Evolutionary conservation across 2,888 invertebrate genomes (phyloP).

Genomic region (Loripinus fragilis): DNA sequence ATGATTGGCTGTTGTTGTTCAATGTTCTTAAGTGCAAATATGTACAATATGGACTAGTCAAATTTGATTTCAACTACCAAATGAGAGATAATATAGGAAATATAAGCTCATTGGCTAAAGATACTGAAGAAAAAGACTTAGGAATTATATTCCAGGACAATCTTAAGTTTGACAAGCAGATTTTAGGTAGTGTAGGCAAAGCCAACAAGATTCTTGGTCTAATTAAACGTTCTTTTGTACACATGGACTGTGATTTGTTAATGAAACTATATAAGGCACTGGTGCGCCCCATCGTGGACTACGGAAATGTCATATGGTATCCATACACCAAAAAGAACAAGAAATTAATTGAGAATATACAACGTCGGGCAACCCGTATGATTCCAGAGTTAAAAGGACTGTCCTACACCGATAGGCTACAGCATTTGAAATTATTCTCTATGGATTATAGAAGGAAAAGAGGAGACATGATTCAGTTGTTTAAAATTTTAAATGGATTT

Average conservation of each 20-base stretch:
- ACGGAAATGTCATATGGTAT: no score
- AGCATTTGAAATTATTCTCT: background rate
- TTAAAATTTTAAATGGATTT: background rate
- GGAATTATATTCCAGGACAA: constrained; percentile 9
- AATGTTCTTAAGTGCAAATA: constrained; percentile 17
- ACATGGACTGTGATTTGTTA: no score
- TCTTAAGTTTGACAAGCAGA: background rate
- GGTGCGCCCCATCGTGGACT: no score
- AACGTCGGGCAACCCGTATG: constrained; percentile 18
- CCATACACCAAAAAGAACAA: constrained; percentile 1
- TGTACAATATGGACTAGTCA: background rate
- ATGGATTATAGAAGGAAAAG: background rate
- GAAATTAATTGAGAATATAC: constrained; percentile 20
- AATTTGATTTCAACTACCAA: background rate
- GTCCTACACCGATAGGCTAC: background rate
- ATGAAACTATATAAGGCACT: no score
- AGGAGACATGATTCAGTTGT: background rate
- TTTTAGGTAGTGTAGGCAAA: no score
- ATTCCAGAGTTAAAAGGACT: background rate
- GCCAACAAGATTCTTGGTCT: constrained; percentile 29
- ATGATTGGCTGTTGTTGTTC: constrained; percentile 2
- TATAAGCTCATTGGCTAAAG: background rate
- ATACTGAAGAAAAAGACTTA: background rate
- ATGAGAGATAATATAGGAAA: constrained; percentile 1
- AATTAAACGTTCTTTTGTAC: background rate